Conservation (phyloP, 2,113 vertebrate genomes). For the Tauraco erythrolophus region DNA sequence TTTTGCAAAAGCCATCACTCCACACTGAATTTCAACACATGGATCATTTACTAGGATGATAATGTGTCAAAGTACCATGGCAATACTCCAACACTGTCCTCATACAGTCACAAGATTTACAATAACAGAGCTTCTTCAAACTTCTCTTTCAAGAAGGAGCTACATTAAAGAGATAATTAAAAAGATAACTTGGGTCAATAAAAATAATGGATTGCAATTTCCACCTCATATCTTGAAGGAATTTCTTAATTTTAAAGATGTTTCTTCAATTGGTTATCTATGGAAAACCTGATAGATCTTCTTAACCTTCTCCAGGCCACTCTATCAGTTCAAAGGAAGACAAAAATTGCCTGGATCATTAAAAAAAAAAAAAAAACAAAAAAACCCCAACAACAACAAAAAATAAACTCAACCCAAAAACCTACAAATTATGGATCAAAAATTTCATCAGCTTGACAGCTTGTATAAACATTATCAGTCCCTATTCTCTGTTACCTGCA, state of each 20-base stretch:
- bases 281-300: neutral
- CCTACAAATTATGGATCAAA: neutral
- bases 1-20: constrained; percentile 26
- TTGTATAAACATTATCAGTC: neutral
- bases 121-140: neutral
- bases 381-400: too few species aligned
- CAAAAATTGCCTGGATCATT: neutral
- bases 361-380: neutral
- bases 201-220: neutral
- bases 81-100: neutral
- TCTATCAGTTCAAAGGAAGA: neutral
- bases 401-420: too few species aligned
- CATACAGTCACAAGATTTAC: neutral
- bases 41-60: neutral
- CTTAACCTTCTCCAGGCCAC: neutral
- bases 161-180: neutral
- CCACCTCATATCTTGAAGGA: neutral
- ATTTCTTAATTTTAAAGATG: neutral
- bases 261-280: neutral
- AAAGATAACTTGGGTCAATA: neutral
- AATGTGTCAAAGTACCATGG: neutral
- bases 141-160: neutral
- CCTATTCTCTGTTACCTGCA: neutral
- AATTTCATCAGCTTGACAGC: neutral
- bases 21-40: constrained; percentile 1